phyloP scores from a whole-genome alignment of 2,888 invertebrate genomes.

The Drosophila meridionalis region DNA sequence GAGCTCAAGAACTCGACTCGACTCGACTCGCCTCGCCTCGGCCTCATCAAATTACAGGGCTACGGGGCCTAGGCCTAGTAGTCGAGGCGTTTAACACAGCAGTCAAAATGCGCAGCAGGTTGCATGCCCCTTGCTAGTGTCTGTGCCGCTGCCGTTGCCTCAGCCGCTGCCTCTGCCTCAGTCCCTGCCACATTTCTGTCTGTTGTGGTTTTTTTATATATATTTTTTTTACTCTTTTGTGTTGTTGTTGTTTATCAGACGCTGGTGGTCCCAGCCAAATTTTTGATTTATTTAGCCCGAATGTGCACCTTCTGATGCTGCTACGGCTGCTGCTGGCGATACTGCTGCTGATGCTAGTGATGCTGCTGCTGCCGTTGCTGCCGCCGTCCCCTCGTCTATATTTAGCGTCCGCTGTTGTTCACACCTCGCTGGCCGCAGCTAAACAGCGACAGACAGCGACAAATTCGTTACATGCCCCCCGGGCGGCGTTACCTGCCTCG shows the following conservation, averaged over 20 bases:
- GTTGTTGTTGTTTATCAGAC: conserved; percentile 53
- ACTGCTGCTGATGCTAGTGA: conserved; percentile 3
- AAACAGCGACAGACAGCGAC: conserved; percentile 70
- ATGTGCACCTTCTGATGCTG: conserved; percentile 56
- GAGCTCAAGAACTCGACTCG: conserved; percentile 52
- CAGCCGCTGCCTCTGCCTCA: neutral
- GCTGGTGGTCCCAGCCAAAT: conserved; percentile 75
- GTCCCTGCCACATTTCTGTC: conserved; percentile 34
- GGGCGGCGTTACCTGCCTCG: conserved; percentile 33
- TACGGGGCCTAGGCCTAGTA: conserved; percentile 11
- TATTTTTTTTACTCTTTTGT: conserved; percentile 24
- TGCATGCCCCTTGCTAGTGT: conserved; percentile 37
- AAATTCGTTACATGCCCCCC: conserved; percentile 69
- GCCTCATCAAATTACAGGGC: conserved; percentile 56
- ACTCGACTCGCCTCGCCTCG: neutral
- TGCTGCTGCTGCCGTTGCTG: conserved; percentile 2
- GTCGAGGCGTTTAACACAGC: conserved; percentile 56
- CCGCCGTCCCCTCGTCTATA: conserved; percentile 48
- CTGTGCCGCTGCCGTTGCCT: conserved; percentile 1
- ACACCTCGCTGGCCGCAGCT: conserved; percentile 69
- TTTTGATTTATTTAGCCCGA: conserved; percentile 72
- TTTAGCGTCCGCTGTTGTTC: conserved; percentile 68
- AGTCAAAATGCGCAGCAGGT: conserved; percentile 69
- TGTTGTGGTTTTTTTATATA: conserved; percentile 29
- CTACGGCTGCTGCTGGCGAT: conserved; percentile 4